Evolutionary conservation across 2,113 vertebrate genomes (phyloP), one percentile per base, ranked within the genome.

Genomic region (Etheostoma spectabile): DNA sequence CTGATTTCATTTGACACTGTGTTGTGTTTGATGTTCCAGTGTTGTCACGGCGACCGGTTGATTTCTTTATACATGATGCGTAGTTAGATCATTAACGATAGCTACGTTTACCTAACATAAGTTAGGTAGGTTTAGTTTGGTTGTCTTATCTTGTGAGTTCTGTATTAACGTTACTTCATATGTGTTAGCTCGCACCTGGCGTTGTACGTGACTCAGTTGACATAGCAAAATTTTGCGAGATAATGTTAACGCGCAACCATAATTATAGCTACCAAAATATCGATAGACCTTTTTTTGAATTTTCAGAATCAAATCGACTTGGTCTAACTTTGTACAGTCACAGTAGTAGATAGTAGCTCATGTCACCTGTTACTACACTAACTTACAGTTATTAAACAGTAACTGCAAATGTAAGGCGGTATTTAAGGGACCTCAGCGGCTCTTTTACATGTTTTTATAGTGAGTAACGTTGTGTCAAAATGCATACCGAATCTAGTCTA

Each of bases 11-110:
- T 11, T 30, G 56, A 49, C 59, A 51, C 35, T 33, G 19, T 51
- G 5, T 27, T 8, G 48, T 78, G 63, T 86, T 86, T 81, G 57
- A 42, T 62, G 3, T 74, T 59, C n/a, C 33, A 11, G 8, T 45
- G 84, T 77, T 83, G 77, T 85, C 85, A 82, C 57, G 56, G 82
- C 16, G 74, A 88, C 71, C 48, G 49, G 35, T 61, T 48, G 24
- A 22, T 62, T 69, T 73, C 2, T 57, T 22, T 62, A 71, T 18
- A 71, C 48, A 35, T 14, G 27, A 55, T 42, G 55, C 56, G 15
- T 60, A 27, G 1, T 15, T 59, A 27, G 1, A 14, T 35, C 69
- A 8, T 63, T 62, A 21, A 62, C 19, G 19, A 30, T 49, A 53
- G 19, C 22, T 53, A 8, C 38, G 22, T 45, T 18, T 7, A 45